Percentiles rank a stretch among this genome's conserved stretches.
phyloP scores from a whole-genome alignment of 2,113 vertebrate genomes.

The Lethenteron camtschaticum region DNA sequence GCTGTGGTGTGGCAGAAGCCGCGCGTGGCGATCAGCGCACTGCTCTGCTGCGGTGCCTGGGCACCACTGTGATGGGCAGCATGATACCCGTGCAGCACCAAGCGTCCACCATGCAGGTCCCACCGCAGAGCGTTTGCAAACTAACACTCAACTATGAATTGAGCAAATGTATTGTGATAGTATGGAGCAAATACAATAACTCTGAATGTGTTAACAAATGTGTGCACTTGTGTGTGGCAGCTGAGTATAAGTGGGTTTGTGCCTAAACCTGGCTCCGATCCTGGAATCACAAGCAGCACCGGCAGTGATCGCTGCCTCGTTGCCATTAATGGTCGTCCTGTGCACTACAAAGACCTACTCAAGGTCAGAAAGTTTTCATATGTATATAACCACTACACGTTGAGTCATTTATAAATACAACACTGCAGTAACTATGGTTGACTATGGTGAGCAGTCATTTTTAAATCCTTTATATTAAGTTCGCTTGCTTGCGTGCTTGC shows the following conservation, averaged over 20 bases:
- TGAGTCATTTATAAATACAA: too few relatives aligned
- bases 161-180: too few relatives aligned
- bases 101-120: slow-evolving; percentile 11
- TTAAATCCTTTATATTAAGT: too few relatives aligned
- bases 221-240: slow-evolving; percentile 22
- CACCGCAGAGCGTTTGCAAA: neutral
- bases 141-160: too few relatives aligned
- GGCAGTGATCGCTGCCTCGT: slow-evolving; percentile 56
- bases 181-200: too few relatives aligned
- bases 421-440: too few relatives aligned
- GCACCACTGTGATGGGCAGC: slow-evolving; percentile 36
- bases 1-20: slow-evolving; percentile 73
- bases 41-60: slow-evolving; percentile 63
- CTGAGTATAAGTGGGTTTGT: slow-evolving; percentile 58
- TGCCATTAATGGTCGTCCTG: slow-evolving; percentile 56
- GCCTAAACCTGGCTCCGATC: slow-evolving; percentile 45
- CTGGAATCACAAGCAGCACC: slow-evolving; percentile 37
- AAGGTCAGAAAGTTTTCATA: slow-evolving; percentile 30
- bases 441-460: too few relatives aligned
- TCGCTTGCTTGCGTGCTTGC: too few relatives aligned
- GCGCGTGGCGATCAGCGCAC: slow-evolving; percentile 50
- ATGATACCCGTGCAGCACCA: slow-evolving; percentile 47
- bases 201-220: too few relatives aligned
- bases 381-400: neutral
- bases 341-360: slow-evolving; percentile 65